phyloP scores from a whole-genome alignment of 2,888 invertebrate species.

The Chrysodeixis includens region DNA sequence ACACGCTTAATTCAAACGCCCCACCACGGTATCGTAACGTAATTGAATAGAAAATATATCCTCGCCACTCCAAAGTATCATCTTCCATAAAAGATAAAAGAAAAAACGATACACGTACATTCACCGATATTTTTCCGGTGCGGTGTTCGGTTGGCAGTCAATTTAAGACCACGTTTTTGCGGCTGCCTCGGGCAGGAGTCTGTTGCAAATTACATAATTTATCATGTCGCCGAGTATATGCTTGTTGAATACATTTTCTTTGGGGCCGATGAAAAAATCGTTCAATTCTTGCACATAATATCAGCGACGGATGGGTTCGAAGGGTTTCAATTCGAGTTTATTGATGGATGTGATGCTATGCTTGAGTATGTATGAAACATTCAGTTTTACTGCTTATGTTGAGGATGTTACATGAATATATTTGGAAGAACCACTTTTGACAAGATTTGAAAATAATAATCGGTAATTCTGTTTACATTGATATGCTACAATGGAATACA shows the following conservation, averaged over 20 bases:
- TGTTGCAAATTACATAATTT: slow-evolving; percentile 80
- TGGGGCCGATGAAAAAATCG: slow-evolving; percentile 58
- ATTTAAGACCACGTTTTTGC: slow-evolving; percentile 55
- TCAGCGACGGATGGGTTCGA: slow-evolving; percentile 50
- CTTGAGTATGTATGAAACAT: neutral
- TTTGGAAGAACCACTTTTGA: neutral
- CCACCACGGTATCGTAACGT: neutral
- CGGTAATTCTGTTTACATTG: no score
- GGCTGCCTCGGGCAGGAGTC: slow-evolving; percentile 56
- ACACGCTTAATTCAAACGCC: neutral
- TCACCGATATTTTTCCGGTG: slow-evolving; percentile 38
- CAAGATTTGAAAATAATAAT: neutral
- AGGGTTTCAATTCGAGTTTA: slow-evolving; percentile 63
- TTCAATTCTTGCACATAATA: slow-evolving; percentile 34
- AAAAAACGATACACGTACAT: slow-evolving; percentile 10
- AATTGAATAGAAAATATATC: neutral
- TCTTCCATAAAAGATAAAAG: slow-evolving; percentile 16
- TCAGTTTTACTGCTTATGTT: slow-evolving; percentile 2
- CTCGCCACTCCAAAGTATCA: neutral
- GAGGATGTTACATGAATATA: slow-evolving; percentile 1
- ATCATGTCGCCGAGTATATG: slow-evolving; percentile 73
- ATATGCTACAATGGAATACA: no score
- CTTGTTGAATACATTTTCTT: slow-evolving; percentile 70
- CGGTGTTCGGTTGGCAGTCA: slow-evolving; percentile 40
- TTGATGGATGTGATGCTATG: slow-evolving; percentile 35